A percentile compares a stretch with the other conserved stretches of the same genome.
Conservation (phyloP, 2,888 invertebrate genomes). For the Drosophila helvetica region DNA sequence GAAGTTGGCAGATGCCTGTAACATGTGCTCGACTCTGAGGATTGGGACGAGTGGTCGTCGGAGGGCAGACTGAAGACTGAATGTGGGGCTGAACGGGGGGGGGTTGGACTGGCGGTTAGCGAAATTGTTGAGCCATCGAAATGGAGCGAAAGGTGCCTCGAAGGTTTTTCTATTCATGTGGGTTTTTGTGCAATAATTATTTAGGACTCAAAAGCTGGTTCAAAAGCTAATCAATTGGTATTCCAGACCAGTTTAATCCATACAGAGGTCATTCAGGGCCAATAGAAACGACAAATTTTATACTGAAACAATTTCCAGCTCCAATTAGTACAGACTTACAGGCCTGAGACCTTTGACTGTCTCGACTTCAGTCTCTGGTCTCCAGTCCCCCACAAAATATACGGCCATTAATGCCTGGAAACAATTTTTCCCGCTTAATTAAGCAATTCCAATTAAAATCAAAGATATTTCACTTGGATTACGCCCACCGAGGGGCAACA, state of each 20-base stretch:
- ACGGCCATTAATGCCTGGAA: slow-evolving; percentile 22
- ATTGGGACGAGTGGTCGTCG: not conserved
- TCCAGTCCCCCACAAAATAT: slow-evolving; percentile 23
- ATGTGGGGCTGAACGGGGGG: not conserved
- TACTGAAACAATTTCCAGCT: not conserved
- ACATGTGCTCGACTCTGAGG: slow-evolving; percentile 45
- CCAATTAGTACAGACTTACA: not conserved
- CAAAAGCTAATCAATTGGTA: too few species aligned
- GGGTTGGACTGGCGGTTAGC: not conserved
- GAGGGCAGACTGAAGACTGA: not conserved
- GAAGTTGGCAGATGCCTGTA: slow-evolving; percentile 58
- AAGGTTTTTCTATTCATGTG: not conserved
- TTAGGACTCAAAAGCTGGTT: not conserved
- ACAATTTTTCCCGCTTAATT: slow-evolving; percentile 56
- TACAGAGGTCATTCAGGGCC: not conserved
- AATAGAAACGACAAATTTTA: not conserved
- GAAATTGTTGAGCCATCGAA: not conserved
- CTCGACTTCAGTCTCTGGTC: not conserved
- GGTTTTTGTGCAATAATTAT: not conserved
- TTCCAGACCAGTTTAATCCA: not conserved
- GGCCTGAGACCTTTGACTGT: not conserved
- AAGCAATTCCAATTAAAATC: slow-evolving; percentile 69
- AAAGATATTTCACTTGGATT: slow-evolving; percentile 46
- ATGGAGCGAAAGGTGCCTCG: not conserved
- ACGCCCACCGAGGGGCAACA: slow-evolving; percentile 59